These are phyloP conservation scores for Ceyx cyanopectus DNA, from an alignment of 2,113 vertebrate genomes.

Conservation along the genomic window DNA sequence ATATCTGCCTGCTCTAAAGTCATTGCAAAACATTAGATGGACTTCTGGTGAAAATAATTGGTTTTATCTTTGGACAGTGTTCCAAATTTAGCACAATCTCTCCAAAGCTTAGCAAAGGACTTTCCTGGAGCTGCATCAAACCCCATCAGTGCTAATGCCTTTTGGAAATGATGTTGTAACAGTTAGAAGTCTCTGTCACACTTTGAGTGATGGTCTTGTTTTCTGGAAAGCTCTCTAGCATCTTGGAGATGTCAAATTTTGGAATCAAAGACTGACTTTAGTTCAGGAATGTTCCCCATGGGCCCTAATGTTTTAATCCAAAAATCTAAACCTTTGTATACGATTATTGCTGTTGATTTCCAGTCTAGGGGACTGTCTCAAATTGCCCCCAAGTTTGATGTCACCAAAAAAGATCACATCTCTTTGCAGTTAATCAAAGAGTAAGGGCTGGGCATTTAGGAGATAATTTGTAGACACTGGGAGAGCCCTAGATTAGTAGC, in stretches of 20 bases:
- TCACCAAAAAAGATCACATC: background rate
- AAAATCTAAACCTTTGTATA: constrained; percentile 32
- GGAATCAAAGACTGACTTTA: constrained; percentile 26
- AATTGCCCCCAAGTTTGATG: background rate
- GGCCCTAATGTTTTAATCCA: constrained; percentile 26
- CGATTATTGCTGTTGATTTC: constrained; percentile 19
- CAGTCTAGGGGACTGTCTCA: background rate
- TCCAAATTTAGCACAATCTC: constrained; percentile 56
- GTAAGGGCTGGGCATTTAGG: background rate
- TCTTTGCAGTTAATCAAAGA: background rate
- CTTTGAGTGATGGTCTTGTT: constrained; percentile 62
- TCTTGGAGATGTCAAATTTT: constrained; percentile 59
- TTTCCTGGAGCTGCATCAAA: constrained; percentile 51
- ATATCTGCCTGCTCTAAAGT: background rate
- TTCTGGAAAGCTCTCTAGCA: constrained; percentile 40
- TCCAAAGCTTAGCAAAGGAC: background rate
- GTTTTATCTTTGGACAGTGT: constrained; percentile 14
- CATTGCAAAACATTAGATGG: constrained; percentile 24
- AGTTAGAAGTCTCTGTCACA: constrained; percentile 27
- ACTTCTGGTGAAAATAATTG: constrained; percentile 24
- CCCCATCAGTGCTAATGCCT: constrained; percentile 10
- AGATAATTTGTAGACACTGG: background rate
- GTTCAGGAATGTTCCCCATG: background rate
- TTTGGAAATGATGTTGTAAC: constrained; percentile 46
- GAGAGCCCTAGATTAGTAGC: background rate